Conservation (phyloP, 2,113 vertebrate genomes). For the Ctenomys sociabilis region DNA sequence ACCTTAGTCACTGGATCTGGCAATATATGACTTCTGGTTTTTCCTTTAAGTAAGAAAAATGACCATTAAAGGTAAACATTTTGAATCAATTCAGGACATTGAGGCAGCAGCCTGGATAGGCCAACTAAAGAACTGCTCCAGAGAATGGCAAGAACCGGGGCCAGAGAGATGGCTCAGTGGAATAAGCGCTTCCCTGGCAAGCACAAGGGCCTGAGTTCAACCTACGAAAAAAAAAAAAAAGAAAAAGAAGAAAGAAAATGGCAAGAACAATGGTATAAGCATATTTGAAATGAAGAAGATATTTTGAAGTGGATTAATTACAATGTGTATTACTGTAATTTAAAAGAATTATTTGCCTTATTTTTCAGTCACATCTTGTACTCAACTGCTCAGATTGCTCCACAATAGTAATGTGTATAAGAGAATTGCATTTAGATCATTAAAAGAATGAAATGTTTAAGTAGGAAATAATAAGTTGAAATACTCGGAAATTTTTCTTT, state of each 20-base stretch:
- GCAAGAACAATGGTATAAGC: background rate
- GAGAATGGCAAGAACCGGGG: too few relatives aligned
- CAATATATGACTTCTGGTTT: background rate
- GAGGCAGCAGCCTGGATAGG: background rate
- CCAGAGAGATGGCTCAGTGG: too few relatives aligned
- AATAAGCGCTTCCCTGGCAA: too few relatives aligned
- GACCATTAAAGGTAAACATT: background rate
- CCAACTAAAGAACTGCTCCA: too few relatives aligned
- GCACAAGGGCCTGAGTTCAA: too few relatives aligned
- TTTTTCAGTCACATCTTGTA: background rate
- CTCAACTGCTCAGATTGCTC: background rate
- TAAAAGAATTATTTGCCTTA: background rate
- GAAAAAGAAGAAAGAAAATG: too few relatives aligned
- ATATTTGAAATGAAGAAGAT: background rate
- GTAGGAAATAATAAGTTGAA: conserved; percentile 25
- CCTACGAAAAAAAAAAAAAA: too few relatives aligned
- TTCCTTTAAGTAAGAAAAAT: background rate
- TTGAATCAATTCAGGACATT: background rate
- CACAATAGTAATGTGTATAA: background rate
- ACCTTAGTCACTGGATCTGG: background rate
- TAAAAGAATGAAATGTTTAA: conserved; percentile 5
- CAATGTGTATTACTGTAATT: background rate
- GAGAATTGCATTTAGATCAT: conserved; percentile 3
- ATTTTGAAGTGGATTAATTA: background rate
- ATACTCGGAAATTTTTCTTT: conserved; percentile 14